Base-by-base conservation (phyloP, 2,888 invertebrate genomes). In the Willowsia nigromaculata region DNA sequence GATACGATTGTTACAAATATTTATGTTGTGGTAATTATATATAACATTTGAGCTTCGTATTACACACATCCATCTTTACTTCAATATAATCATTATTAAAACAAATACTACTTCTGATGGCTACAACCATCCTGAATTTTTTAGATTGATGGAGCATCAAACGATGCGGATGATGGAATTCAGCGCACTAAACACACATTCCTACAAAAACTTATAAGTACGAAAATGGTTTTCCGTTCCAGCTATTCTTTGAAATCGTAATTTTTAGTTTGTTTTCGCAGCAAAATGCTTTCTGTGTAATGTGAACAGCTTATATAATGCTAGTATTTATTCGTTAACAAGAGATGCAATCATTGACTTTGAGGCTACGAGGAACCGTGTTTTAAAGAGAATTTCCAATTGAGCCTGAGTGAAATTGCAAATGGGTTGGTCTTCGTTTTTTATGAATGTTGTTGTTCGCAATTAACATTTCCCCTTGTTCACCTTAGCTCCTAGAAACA, bases 21-120 rank as follows among this genome's bases (percentile, higher is more conserved):
- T 62, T 81, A 81, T 62, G 40, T 65, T 65, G 82, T 33, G 47
- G 43, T 82, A 82, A 82, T 82, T 82, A 82, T 82, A 82, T 65
- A 30, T 78, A 53, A 37, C 74, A 47, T 40, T 40, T 40, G 11
- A 71, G 43, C 22, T 40, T 71, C 13, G 68, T 43, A 37, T 68
- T 71, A 11, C 25, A 25, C 68, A 22, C 68, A 71, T 40, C 9
- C 68, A 40, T 71, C 68, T 71, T 22, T 71, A 71, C 68, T 40
- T 71, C 68, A 37, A 71, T 71, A 37, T 22, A 22, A 71, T 71
- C 43, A 40, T 40, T 22, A 18, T 22, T 71, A 43, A 37, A 37
- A 43, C 18, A 40, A 71, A 9, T 40, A 40, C 40, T 71, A 40
- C 68, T 40, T 71, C 33, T 11, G 22, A 71, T 40, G 22, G 18